Evolutionary conservation across 2,797 vertebrate genomes (phyloP).

Genomic region (Taeniopygia guttata): DNA sequence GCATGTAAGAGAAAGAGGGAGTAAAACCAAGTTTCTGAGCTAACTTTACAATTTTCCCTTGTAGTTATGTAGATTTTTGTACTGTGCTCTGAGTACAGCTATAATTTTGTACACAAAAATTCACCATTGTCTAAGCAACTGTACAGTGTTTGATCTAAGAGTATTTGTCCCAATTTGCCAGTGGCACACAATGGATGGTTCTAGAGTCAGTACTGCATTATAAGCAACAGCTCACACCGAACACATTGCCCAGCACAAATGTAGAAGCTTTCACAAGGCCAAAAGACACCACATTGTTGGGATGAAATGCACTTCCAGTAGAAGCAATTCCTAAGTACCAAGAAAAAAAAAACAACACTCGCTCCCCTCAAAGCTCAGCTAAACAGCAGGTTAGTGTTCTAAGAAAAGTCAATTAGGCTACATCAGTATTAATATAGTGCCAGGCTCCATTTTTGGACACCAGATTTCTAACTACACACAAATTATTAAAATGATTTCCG

Average conservation of each 20-base stretch:
- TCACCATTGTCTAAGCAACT: neutral
- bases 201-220: neutral
- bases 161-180: neutral
- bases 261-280: neutral
- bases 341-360: neutral
- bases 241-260: rapidly evolving
- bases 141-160: neutral
- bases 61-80: neutral
- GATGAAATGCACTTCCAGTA: neutral
- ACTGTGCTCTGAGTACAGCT: neutral
- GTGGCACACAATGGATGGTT: rapidly evolving
- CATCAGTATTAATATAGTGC: neutral
- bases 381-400: neutral
- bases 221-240: neutral
- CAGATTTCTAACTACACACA: neutral
- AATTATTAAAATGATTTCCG: neutral
- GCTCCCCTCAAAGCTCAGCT: neutral
- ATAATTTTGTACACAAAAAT: neutral
- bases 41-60: neutral
- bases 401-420: neutral
- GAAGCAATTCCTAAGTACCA: neutral
- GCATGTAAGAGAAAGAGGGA: neutral
- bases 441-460: neutral
- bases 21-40: neutral
- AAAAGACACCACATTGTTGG: neutral